Evolutionary conservation across 2,888 invertebrate genomes (phyloP), one percentile per base, ranked within the genome.

Genomic region (Margaritifera margaritifera): DNA sequence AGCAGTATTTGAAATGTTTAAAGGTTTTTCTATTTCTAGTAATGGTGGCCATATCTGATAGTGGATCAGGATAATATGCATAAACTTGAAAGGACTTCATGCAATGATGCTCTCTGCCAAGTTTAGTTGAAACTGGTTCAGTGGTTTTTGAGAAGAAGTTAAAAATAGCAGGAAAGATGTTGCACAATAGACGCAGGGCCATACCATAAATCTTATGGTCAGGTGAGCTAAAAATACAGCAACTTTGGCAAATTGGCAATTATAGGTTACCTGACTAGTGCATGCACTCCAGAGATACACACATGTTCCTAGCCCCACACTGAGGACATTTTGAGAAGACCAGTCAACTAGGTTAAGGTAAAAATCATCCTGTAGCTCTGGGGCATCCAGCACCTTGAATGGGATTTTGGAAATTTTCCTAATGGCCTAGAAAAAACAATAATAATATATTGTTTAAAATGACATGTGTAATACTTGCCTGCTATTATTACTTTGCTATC

Each of bases 261-360:
- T 24, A 1, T 42, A 31, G 63, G 74, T 31, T 72, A 91, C 97
- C 93, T 99, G 98, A 90, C 98, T 98, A 74, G 98, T 99, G 88
- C 97, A 97, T 18, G 99, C 99, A 85, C 97, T 98, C 99, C 99
- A 99, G 72, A 99, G 91, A 90, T 99, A 99, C 0, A 99, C 99
- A 89, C 98, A 98, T 86, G 96, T 96, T 52, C 98, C 98, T 25
- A 99, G 92, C 0, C 99, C 99, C 4, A 99, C 99, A 89, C 98
- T 97, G 72, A 99, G 93, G 53, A 99, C 97, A 90, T 99, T 99
- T 91, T 97, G 97, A 64, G 98, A 96, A 6, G 98, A 98, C 99
- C 99, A 99, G 90, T 99, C 99, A 53, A 99, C 99, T 75, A 99
- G 93, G 91, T 99, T 99, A 80, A 99, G 91, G 90, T 98, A 98